Conservation (phyloP, 1,140 invertebrate genomes). For the Panagrolaimus sp. region DNA sequence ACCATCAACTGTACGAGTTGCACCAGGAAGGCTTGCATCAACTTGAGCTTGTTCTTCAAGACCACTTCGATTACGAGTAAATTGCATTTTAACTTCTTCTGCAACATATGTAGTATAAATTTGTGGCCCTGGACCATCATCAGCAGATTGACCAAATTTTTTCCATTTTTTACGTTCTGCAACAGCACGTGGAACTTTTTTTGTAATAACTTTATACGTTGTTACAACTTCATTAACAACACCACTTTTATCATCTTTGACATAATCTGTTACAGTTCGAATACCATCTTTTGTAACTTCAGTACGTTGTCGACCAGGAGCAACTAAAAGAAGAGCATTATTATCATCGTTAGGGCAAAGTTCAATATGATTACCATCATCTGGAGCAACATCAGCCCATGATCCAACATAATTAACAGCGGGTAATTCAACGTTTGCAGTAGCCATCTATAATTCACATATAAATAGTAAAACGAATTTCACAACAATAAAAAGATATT, state of each 20-base stretch:
- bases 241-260: background rate
- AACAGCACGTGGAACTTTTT: conserved; percentile 44
- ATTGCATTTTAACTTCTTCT: conserved; percentile 90
- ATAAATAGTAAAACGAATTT: background rate
- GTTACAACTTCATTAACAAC: conserved; percentile 30
- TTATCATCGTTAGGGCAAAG: too few species aligned
- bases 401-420: background rate
- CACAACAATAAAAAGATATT: background rate
- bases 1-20: conserved; percentile 20
- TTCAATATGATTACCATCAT: background rate
- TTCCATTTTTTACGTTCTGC: conserved; percentile 48
- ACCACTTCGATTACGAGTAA: conserved; percentile 57
- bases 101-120: conserved; percentile 84
- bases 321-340: background rate
- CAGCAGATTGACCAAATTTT: conserved; percentile 37
- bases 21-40: conserved; percentile 40
- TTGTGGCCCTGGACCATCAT: conserved; percentile 43
- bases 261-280: background rate
- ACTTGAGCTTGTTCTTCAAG: conserved; percentile 51
- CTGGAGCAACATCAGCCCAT: conserved; percentile 1
- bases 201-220: conserved; percentile 39
- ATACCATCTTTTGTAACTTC: conserved; percentile 11
- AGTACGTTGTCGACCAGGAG: background rate
- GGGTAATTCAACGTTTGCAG: conserved; percentile 7
- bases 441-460: background rate